These are phyloP conservation scores for Hermaeophaga mercurialis DNA, from an alignment of 2,888 invertebrate species.

Conservation along the genomic window DNA sequence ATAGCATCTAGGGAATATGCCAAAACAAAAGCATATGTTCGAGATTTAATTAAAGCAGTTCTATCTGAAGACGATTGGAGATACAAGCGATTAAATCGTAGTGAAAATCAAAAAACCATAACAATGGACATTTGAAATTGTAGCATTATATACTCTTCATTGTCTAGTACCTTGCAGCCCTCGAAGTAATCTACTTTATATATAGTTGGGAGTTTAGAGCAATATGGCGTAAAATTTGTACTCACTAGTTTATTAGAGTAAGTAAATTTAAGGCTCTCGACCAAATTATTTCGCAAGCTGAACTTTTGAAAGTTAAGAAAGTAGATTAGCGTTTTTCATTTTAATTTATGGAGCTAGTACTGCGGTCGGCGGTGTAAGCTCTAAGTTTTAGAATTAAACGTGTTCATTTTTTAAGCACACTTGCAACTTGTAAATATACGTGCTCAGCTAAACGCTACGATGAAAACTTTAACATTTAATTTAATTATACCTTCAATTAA, in stretches of 20 bases:
- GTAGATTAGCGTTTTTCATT: conserved; percentile 13
- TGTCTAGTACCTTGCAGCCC: no score
- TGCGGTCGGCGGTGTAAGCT: background rate
- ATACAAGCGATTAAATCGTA: no score
- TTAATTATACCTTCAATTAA: no score
- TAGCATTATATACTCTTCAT: no score
- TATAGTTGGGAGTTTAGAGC: conserved; percentile 1
- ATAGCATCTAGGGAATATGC: no score
- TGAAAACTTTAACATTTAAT: background rate
- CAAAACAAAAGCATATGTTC: no score
- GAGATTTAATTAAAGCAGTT: no score
- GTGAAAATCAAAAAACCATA: no score
- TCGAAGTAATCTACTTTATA: background rate
- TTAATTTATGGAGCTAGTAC: conserved; percentile 8
- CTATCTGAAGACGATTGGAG: no score
- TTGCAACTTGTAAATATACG: conserved; percentile 6
- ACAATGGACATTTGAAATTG: no score
- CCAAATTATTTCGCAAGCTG: conserved; percentile 13
- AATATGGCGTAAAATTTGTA: conserved; percentile 15
- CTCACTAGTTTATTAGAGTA: conserved; percentile 12
- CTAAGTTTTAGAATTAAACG: conserved; percentile 1
- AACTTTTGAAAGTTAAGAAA: conserved; percentile 16
- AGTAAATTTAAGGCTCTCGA: conserved; percentile 17
- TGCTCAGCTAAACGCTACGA: background rate
- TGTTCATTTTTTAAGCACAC: conserved; percentile 12